phyloP scores from a whole-genome alignment of 2,888 invertebrate species.

The Ichneumoninae sp. region DNA sequence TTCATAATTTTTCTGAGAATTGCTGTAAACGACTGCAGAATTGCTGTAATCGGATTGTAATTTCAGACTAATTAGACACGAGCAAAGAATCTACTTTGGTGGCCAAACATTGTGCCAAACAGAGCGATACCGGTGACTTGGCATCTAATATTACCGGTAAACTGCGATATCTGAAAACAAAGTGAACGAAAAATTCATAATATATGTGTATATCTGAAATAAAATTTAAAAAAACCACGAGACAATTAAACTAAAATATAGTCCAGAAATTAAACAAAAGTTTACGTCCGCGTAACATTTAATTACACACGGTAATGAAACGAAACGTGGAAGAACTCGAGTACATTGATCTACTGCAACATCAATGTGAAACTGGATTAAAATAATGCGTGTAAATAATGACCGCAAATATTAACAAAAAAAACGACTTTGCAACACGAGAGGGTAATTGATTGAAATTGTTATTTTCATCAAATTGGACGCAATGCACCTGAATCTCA shows the following conservation, averaged over 20 bases:
- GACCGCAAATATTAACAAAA: slow-evolving; percentile 1
- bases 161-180: slow-evolving; percentile 3
- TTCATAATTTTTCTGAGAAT: slow-evolving; percentile 38
- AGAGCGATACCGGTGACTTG: slow-evolving; percentile 56
- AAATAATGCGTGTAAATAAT: slow-evolving; percentile 8
- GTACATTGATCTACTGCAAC: slow-evolving; percentile 23
- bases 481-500: neutral
- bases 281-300: slow-evolving; percentile 54
- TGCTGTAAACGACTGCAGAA: slow-evolving; percentile 18
- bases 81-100: slow-evolving; percentile 9
- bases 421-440: neutral
- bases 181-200: slow-evolving; percentile 45
- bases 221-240: slow-evolving; percentile 19
- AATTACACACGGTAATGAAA: slow-evolving; percentile 39
- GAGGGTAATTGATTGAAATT: neutral
- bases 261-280: slow-evolving; percentile 2
- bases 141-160: slow-evolving; percentile 58
- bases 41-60: slow-evolving; percentile 37
- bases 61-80: slow-evolving; percentile 40
- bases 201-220: slow-evolving; percentile 46
- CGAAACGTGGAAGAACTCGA: slow-evolving; percentile 14
- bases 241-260: slow-evolving; percentile 10
- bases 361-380: slow-evolving; percentile 15
- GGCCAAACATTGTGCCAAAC: slow-evolving; percentile 65
- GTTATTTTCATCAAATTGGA: neutral